Evolutionary conservation across 1,140 invertebrate genomes (phyloP).

Genomic region (Magallana ariakensis): DNA sequence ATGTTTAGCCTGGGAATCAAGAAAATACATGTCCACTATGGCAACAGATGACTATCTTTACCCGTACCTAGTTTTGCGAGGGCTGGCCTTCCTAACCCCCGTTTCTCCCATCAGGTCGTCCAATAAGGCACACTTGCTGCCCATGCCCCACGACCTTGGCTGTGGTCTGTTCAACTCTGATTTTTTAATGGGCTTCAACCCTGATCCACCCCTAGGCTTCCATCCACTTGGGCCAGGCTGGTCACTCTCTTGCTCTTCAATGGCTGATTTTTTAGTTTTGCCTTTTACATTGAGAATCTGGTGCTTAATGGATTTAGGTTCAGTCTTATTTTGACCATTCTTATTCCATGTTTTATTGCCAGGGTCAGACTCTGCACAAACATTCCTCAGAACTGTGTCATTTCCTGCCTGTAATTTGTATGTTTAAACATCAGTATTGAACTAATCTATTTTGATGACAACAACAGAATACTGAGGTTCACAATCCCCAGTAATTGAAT

Average conservation of each 20-base stretch:
- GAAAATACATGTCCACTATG: no score
- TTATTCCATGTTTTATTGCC: background rate
- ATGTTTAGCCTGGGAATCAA: no score
- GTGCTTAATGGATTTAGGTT: no score
- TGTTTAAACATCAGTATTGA: no score
- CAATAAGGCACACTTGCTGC: background rate
- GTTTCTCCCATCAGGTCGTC: constrained; percentile 6
- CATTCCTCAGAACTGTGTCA: background rate
- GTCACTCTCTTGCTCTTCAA: background rate
- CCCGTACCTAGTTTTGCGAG: background rate
- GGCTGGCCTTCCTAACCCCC: background rate
- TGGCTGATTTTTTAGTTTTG: background rate
- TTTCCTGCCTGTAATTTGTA: constrained; percentile 5
- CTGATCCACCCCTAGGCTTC: no score
- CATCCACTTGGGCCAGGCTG: background rate
- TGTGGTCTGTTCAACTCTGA: no score
- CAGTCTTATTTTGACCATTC: background rate
- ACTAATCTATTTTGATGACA: no score
- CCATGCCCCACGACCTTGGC: no score
- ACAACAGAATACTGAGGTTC: no score
- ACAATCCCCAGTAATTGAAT: no score
- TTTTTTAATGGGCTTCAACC: no score
- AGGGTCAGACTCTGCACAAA: background rate
- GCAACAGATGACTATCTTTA: background rate
- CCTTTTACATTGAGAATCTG: background rate